Evolutionary conservation across 1,140 invertebrate species (phyloP).

Genomic region (Meloidogyne floridensis): DNA sequence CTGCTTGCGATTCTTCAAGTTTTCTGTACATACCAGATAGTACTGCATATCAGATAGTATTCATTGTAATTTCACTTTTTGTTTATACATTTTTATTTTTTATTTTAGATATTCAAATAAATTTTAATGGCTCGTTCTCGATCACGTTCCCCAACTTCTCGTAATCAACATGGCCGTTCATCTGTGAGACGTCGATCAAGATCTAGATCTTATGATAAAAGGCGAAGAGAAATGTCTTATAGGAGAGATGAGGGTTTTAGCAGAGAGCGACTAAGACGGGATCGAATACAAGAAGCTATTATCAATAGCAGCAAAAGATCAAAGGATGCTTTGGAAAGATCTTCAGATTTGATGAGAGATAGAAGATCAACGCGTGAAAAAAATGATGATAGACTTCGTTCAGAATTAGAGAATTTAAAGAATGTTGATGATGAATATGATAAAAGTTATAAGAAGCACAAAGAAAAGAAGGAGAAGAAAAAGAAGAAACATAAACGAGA

Average conservation of each 20-base stretch:
- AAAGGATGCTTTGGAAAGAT: not conserved
- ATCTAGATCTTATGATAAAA: not conserved
- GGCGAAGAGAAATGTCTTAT: not conserved
- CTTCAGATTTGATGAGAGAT: not conserved
- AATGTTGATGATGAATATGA: not conserved
- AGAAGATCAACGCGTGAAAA: not conserved
- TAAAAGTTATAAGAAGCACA: conserved; percentile 43
- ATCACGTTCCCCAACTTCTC: not conserved
- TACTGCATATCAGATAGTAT: no score
- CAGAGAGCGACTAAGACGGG: not conserved
- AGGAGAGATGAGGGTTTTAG: not conserved
- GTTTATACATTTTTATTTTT: not conserved
- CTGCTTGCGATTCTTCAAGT: no score
- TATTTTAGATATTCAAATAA: not conserved
- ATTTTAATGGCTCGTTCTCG: not conserved
- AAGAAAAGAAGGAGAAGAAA: conserved; percentile 71
- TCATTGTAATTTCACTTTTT: no score
- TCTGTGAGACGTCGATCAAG: not conserved
- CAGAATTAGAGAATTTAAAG: not conserved
- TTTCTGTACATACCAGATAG: no score
- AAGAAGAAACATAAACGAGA: conserved; percentile 68
- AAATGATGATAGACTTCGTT: not conserved
- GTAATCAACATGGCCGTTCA: not conserved
- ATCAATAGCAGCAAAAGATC: not conserved
- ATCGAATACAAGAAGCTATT: not conserved